Evolutionary conservation across 2,797 vertebrate genomes (phyloP), one percentile per base, ranked within the genome.

Genomic region (Rachycentron canadum): DNA sequence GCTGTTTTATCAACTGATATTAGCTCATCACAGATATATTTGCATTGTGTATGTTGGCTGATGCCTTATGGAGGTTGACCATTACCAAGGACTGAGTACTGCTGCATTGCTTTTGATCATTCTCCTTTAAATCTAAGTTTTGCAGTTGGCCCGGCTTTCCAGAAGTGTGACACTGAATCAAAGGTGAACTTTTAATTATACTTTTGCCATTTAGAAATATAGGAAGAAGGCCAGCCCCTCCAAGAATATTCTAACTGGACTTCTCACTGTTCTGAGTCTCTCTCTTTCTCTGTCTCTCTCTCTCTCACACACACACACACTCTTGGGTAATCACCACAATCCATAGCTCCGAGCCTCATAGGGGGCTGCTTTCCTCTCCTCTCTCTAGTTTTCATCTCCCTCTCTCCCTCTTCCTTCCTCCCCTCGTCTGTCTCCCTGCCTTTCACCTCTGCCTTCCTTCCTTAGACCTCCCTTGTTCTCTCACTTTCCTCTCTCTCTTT

Each of bases 391-490:
- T 83, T 79, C 85, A 79, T 85, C 64, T 13, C 40, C 66, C 76
- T 86, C 79, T 78, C 77, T 81, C 57, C 78, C 76, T 83, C 78
- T 90, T 90, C 88, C 87, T 93, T 88, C 89, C 91, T 90, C 76
- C 68, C 77, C 53, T 71, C 64, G 41, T 62, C 47, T 76, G 64
- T 38, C 71, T 73, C 80, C 61, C 67, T 74, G 64, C 87, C 7
- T 88, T 85, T 91, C 83, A 89, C 89, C 84, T 85, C 79, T 82
- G 76, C 67, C 70, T 90, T 90, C 86, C 89, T 90, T 79, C 83
- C 85, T 80, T 62, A 62, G 56, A 65, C 76, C 76, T 80, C 26
- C 25, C 50, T 65, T 40, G 19, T 69, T 81, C 72, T 73, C 66
- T 69, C 64, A 47, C 55, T 58, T 40, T 69, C 63, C 41, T 47